A percentile compares a stretch with the other conserved stretches of the same genome.
phyloP scores from a whole-genome alignment of 2,888 invertebrate genomes.

The Scrobipalpa costella region DNA sequence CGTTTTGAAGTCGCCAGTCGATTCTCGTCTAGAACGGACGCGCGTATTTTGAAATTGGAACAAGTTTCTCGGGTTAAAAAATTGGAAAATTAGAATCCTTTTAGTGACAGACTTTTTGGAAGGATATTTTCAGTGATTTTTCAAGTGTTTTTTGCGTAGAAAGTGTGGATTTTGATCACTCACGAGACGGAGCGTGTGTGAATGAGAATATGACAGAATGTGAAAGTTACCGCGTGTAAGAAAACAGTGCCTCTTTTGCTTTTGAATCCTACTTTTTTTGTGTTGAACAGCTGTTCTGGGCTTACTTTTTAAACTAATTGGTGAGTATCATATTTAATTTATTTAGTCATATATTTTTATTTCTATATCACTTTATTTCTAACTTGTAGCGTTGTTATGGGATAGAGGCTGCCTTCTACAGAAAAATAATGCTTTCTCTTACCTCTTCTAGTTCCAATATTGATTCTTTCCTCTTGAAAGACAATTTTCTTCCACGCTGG shows the following conservation, averaged over 20 bases:
- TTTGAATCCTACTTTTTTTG: constrained; percentile 23
- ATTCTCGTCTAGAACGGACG: constrained; percentile 5
- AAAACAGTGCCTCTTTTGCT: constrained; percentile 43
- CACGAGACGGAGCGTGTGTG: constrained; percentile 10
- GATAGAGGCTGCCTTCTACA: no score
- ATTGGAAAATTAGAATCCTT: neutral
- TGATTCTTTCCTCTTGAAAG: neutral
- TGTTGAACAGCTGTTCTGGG: constrained; percentile 24
- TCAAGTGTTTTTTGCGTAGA: neutral
- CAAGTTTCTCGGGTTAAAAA: constrained; percentile 24
- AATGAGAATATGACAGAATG: constrained; percentile 47
- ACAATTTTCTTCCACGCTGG: no score
- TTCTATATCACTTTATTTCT: no score
- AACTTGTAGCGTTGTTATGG: no score
- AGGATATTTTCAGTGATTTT: neutral
- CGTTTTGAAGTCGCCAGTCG: constrained; percentile 62
- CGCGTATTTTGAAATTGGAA: constrained; percentile 27
- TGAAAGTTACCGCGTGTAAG: constrained; percentile 62
- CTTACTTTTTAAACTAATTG: constrained; percentile 7
- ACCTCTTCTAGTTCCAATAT: neutral
- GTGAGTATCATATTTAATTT: constrained; percentile 8
- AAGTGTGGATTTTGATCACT: neutral
- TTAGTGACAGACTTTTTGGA: neutral
- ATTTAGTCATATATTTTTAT: no score
- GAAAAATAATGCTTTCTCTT: neutral